phyloP scores from a whole-genome alignment of 2,113 vertebrate species.

The Panthera tigris region DNA sequence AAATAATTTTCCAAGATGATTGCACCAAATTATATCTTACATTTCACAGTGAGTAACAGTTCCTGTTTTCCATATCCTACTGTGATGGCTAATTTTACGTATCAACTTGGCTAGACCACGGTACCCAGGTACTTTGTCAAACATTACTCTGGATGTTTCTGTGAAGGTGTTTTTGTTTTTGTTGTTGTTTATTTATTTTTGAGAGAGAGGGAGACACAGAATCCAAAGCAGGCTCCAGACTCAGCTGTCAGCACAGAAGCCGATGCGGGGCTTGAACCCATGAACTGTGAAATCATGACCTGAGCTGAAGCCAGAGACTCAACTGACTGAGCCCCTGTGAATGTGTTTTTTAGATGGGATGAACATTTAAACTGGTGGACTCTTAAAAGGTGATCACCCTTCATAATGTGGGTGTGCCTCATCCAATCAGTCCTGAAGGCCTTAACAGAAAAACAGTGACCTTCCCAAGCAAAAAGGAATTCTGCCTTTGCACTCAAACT shows the following conservation, averaged over 20 bases:
- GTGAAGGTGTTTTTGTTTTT: not conserved
- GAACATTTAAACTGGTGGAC: not conserved
- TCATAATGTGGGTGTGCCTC: not conserved
- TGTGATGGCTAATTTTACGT: not conserved
- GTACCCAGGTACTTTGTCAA: not conserved
- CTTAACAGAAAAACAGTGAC: not conserved
- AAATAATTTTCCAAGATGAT: not conserved
- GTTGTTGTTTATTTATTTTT: no score
- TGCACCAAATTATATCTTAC: not conserved
- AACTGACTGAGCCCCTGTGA: not conserved
- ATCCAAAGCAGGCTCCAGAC: no score
- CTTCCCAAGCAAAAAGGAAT: not conserved
- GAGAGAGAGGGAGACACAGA: no score
- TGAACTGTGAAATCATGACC: no score
- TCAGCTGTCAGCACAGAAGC: no score
- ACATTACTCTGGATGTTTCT: not conserved
- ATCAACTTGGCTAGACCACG: not conserved
- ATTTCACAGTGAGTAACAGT: not conserved
- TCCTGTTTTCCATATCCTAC: not conserved
- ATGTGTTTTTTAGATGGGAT: not conserved
- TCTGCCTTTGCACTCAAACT: not conserved
- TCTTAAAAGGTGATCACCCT: not conserved
- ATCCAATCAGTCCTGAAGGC: not conserved
- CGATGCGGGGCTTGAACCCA: no score
- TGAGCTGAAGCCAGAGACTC: no score